These are phyloP conservation scores for Pocillopora verrucosa DNA, from an alignment of 64 coral and sea anemone genomes.

Conservation along the genomic window DNA sequence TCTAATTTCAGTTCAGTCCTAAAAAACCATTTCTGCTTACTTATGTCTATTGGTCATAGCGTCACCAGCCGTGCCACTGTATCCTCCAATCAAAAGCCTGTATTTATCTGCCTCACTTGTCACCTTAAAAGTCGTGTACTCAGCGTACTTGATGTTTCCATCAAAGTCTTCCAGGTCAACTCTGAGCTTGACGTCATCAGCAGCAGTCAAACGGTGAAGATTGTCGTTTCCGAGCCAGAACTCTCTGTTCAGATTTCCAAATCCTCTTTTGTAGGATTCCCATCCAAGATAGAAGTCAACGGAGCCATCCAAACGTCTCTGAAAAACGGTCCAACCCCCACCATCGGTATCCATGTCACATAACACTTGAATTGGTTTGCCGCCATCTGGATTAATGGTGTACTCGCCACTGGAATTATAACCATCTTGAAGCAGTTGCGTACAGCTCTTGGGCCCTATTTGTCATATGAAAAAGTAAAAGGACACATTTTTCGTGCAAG, in stretches of 20 bases:
- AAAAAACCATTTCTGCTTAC: too few relatives aligned
- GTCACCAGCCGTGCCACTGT: neutral
- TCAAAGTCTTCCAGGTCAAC: neutral
- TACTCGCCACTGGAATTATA: neutral
- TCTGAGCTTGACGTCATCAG: neutral
- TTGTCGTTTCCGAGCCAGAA: slow-evolving; percentile 9
- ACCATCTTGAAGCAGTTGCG: neutral
- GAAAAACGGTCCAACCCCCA: neutral
- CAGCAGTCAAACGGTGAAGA: neutral
- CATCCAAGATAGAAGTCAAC: neutral
- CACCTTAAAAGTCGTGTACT: neutral
- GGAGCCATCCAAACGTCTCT: neutral
- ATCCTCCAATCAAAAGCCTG: neutral
- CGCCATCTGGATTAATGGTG: neutral
- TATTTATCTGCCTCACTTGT: neutral
- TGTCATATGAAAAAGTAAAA: too few relatives aligned
- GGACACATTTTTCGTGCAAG: too few relatives aligned
- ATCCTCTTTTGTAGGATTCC: neutral
- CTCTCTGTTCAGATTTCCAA: neutral
- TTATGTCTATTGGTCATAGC: neutral
- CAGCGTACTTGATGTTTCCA: neutral
- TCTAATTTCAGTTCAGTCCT: too few relatives aligned
- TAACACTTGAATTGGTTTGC: neutral
- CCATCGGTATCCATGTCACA: neutral
- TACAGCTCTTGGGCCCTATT: neutral